Percentiles rank a stretch among this genome's conserved stretches.
Conservation (phyloP, 2,888 invertebrate species). For the Didymodactylos carnosus region DNA sequence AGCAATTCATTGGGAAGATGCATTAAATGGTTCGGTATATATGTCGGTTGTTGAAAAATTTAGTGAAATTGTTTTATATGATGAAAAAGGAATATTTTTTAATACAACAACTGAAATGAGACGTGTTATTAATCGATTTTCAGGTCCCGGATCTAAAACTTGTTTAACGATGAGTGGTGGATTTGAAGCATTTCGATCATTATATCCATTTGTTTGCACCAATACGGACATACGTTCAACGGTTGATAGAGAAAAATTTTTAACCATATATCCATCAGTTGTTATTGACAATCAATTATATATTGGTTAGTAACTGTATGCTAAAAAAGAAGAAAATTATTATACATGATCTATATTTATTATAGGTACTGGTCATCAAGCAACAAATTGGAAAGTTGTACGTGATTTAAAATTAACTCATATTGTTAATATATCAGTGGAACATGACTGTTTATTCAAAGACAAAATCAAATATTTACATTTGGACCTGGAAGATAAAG, state of each 20-base stretch:
- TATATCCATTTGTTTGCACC: slow-evolving; percentile 20
- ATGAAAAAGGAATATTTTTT: not conserved
- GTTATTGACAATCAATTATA: slow-evolving; percentile 23
- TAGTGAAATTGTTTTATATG: not conserved
- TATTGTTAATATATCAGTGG: slow-evolving; percentile 21
- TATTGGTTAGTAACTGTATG: too few relatives aligned
- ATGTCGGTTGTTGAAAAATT: not conserved
- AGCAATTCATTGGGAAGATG: not conserved
- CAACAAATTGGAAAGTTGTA: slow-evolving; percentile 20
- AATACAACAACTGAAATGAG: not conserved
- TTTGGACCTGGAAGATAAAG: not conserved
- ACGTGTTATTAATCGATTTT: not conserved
- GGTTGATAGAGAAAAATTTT: slow-evolving; percentile 14
- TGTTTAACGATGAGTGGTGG: slow-evolving; percentile 20
- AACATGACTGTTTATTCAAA: slow-evolving; percentile 3
- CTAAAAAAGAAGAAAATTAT: not conserved
- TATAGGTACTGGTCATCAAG: slow-evolving; percentile 23
- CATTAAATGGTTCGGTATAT: not conserved
- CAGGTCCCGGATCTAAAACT: not conserved
- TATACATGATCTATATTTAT: not conserved
- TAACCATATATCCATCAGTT: slow-evolving; percentile 24
- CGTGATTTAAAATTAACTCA: slow-evolving; percentile 22
- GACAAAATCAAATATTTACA: not conserved
- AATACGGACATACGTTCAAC: slow-evolving; percentile 12
- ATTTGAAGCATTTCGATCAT: slow-evolving; percentile 17